These are phyloP conservation scores for Brienomyrus longianalis DNA, from an alignment of 2,113 vertebrate genomes.

Conservation along the genomic window DNA sequence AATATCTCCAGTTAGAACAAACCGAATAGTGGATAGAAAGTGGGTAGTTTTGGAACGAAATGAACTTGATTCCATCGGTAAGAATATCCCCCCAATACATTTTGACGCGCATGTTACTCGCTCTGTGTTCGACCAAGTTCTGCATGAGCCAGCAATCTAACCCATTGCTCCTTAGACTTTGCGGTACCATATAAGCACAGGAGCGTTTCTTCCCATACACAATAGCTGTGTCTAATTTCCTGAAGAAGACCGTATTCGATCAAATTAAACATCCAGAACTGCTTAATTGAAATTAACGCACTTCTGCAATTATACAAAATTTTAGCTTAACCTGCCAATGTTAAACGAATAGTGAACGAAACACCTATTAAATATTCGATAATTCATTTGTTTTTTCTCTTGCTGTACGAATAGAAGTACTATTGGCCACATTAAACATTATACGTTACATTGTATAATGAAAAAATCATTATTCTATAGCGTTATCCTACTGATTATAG, in stretches of 20 bases:
- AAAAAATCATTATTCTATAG: neutral
- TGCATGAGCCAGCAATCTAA: neutral
- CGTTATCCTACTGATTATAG: neutral
- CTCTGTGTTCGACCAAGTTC: neutral
- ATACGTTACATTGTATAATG: neutral
- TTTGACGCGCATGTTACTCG: neutral
- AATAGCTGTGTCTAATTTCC: neutral
- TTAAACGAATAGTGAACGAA: neutral
- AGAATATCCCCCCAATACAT: neutral
- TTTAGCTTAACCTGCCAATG: neutral
- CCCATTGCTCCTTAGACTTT: neutral
- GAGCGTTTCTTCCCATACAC: neutral
- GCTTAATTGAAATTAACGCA: neutral
- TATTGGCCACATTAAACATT: neutral
- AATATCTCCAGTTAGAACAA: neutral
- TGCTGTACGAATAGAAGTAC: neutral
- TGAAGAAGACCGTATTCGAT: neutral
- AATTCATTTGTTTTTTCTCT: neutral
- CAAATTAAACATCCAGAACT: neutral
- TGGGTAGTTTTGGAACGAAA: neutral
- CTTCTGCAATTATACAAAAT: neutral
- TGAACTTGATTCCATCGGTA: neutral
- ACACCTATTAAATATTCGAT: neutral
- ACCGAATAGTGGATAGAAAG: neutral
- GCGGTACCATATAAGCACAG: neutral